A percentile compares a stretch with the other conserved stretches of the same genome.
Evolutionary conservation across 2,113 vertebrate species (phyloP).

Genomic region (Platanista minor): DNA sequence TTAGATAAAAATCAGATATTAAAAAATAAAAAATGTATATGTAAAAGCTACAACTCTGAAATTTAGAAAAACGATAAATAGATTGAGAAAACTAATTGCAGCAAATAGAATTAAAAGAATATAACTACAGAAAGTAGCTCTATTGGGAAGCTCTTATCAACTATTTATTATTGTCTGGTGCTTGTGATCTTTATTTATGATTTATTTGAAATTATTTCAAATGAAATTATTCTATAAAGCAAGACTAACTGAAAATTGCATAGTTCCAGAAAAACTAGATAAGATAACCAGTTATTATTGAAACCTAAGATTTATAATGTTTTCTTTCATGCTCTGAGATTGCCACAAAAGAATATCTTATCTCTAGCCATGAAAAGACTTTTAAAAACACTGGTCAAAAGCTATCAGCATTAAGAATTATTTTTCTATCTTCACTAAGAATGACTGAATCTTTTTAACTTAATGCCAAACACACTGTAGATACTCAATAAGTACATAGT

Average conservation of each 20-base stretch:
- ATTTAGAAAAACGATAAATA: neutral
- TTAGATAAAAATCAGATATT: neutral
- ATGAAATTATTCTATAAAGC: neutral
- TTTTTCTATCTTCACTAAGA: neutral
- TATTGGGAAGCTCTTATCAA: neutral
- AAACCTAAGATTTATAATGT: neutral
- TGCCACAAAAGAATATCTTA: neutral
- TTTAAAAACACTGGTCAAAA: neutral
- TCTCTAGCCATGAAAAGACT: neutral
- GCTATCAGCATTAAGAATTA: neutral
- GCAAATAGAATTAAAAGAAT: neutral
- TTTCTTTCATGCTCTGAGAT: neutral
- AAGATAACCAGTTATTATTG: neutral
- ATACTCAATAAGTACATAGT: neutral
- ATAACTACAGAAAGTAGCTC: neutral
- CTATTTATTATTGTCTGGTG: neutral
- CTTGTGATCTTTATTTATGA: neutral
- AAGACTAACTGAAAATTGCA: neutral
- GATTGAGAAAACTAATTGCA: neutral
- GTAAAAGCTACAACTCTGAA: neutral
- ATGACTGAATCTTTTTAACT: neutral
- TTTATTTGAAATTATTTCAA: neutral
- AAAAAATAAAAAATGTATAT: neutral
- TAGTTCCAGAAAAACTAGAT: neutral
- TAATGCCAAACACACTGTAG: neutral